Evolutionary conservation across 2,797 vertebrate species (phyloP).

Genomic region (Geotrypetes seraphini): DNA sequence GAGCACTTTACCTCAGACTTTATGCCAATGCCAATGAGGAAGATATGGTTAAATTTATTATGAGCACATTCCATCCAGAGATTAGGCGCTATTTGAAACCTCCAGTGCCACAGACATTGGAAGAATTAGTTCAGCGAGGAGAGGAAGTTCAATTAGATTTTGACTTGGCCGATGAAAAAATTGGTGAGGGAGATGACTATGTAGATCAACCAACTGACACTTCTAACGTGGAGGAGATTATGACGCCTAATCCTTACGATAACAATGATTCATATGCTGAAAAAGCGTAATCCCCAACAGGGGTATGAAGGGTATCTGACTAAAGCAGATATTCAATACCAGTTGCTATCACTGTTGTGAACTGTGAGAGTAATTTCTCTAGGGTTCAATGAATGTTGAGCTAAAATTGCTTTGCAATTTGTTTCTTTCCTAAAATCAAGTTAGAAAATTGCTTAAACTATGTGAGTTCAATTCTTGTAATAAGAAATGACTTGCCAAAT

Average conservation of each 20-base stretch:
- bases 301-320: too few relatives aligned
- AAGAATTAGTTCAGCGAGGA: constrained; percentile 61
- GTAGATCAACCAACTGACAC: constrained; percentile 38
- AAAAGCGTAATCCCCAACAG: background rate
- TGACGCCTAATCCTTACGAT: constrained; percentile 10
- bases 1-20: constrained; percentile 65
- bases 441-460: too few relatives aligned
- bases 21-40: constrained; percentile 61
- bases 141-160: constrained; percentile 53
- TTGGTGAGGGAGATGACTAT: constrained; percentile 29
- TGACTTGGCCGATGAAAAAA: constrained; percentile 39
- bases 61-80: constrained; percentile 64
- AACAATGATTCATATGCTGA: constrained; percentile 3
- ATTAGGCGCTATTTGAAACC: constrained; percentile 60
- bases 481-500: too few relatives aligned
- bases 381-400: too few relatives aligned
- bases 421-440: too few relatives aligned
- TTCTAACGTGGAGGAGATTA: constrained; percentile 7
- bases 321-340: too few relatives aligned
- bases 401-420: too few relatives aligned
- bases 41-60: constrained; percentile 62
- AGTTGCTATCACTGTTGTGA: too few relatives aligned
- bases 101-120: constrained; percentile 62
- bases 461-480: too few relatives aligned
- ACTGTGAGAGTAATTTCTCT: too few relatives aligned